A percentile compares a stretch with the other conserved stretches of the same genome.
Evolutionary conservation across 2,797 vertebrate genomes (phyloP).

Genomic region (Smutsia gigantea): DNA sequence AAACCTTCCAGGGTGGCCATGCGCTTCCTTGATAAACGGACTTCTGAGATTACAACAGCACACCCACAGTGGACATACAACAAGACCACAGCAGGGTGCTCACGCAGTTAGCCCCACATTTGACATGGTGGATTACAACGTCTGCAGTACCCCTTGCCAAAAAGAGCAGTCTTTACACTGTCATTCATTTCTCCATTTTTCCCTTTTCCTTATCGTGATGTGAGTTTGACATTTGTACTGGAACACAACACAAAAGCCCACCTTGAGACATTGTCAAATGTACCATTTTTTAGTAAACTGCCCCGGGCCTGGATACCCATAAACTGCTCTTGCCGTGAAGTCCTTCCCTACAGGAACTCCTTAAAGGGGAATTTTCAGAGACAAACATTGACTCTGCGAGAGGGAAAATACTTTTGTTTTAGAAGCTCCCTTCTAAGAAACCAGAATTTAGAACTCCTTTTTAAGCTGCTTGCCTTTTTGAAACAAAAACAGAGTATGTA

Average conservation of each 20-base stretch:
- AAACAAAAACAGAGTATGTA: slow-evolving; percentile 3
- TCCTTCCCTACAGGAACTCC: not conserved
- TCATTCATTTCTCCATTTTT: not conserved
- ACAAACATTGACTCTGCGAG: not conserved
- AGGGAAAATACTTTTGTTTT: not conserved
- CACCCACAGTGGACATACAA: not conserved
- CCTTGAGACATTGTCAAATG: not conserved
- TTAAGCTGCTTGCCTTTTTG: not conserved
- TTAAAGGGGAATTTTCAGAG: not conserved
- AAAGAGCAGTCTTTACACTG: not conserved
- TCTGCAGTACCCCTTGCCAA: not conserved
- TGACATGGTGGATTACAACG: not conserved
- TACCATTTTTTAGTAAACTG: not conserved
- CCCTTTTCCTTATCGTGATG: not conserved
- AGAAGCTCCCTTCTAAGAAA: not conserved
- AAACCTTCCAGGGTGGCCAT: not conserved
- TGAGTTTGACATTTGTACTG: not conserved
- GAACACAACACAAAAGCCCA: not conserved
- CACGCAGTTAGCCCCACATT: not conserved
- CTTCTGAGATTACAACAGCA: not conserved
- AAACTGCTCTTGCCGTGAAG: not conserved
- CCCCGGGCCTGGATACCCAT: not conserved
- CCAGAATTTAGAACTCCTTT: not conserved
- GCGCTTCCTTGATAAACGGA: not conserved
- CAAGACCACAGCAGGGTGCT: not conserved